Conservation (phyloP, 2,113 vertebrate genomes). For the Boulengeromyrus knoepffleri region DNA sequence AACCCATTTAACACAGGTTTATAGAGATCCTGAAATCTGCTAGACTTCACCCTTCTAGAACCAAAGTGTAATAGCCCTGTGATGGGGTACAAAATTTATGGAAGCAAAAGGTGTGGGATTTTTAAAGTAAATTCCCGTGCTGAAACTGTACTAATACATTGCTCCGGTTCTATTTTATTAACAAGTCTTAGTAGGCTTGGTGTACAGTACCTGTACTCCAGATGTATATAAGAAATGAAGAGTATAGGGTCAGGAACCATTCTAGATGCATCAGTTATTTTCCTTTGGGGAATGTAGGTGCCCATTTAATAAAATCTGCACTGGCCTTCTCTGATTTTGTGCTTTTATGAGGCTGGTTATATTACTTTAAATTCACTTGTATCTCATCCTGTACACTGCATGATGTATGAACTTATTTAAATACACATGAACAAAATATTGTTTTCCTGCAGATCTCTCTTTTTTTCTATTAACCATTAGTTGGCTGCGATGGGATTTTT, state of each 20-base stretch:
- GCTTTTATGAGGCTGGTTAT: background rate
- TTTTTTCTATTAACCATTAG: background rate
- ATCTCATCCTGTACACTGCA: background rate
- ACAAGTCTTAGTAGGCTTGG: background rate
- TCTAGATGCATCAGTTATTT: background rate
- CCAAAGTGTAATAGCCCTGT: background rate
- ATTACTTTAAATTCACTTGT: background rate
- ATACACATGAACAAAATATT: background rate
- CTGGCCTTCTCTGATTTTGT: background rate
- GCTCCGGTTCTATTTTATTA: background rate
- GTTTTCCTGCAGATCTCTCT: background rate
- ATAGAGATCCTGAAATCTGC: background rate
- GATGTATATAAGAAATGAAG: background rate
- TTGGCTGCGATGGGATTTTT: background rate
- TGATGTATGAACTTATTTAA: background rate
- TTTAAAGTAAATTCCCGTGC: background rate
- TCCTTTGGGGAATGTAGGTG: background rate
- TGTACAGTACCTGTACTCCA: background rate
- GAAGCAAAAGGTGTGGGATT: background rate
- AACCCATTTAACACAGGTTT: background rate
- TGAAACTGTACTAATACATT: background rate
- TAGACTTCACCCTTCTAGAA: background rate
- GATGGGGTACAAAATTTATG: background rate
- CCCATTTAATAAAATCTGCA: background rate
- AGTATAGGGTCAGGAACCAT: background rate